Evolutionary conservation across 2,797 vertebrate species (phyloP).

Genomic region (Anableps anableps): DNA sequence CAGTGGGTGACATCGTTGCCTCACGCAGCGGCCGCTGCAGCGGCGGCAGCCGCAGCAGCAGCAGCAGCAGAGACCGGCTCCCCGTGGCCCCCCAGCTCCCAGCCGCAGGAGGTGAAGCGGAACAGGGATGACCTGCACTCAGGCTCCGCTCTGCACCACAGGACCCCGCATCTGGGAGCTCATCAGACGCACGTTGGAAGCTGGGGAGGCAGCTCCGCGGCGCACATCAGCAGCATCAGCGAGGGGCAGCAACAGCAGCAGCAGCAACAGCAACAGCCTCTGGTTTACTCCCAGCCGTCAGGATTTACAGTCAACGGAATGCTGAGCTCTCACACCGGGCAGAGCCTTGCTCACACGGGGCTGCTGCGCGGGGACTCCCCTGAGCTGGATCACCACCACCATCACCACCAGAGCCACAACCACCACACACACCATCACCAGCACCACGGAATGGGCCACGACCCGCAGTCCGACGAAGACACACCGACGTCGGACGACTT

Average conservation of each 20-base stretch:
- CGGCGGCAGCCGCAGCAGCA: conserved; percentile 87
- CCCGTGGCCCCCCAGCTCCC: conserved; percentile 90
- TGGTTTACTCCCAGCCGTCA: conserved; percentile 92
- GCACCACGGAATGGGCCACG: conserved; percentile 84
- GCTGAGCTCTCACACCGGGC: conserved; percentile 89
- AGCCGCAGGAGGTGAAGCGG: conserved; percentile 89
- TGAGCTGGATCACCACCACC: conserved; percentile 83
- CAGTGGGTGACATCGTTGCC: conserved; percentile 97
- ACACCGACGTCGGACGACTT: conserved; percentile 94
- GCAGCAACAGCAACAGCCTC: conserved; percentile 83
- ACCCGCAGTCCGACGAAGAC: conserved; percentile 94
- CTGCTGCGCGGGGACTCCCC: conserved; percentile 93
- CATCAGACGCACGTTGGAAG: conserved; percentile 86
- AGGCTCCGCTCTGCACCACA: conserved; percentile 86
- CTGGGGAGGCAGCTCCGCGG: conserved; percentile 84
- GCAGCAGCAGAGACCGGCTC: conserved; percentile 89
- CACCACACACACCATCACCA: conserved; percentile 84
- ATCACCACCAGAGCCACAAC: conserved; percentile 75
- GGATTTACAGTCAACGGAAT: conserved; percentile 97
- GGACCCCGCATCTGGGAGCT: conserved; percentile 78
- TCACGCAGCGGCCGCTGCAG: conserved; percentile 91
- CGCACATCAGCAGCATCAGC: conserved; percentile 82
- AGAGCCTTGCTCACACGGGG: conserved; percentile 91
- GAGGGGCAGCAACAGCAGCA: conserved; percentile 77
- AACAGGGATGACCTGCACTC: conserved; percentile 90